Base-by-base conservation (phyloP, 2,888 invertebrate genomes). In the Lutraria lutraria region DNA sequence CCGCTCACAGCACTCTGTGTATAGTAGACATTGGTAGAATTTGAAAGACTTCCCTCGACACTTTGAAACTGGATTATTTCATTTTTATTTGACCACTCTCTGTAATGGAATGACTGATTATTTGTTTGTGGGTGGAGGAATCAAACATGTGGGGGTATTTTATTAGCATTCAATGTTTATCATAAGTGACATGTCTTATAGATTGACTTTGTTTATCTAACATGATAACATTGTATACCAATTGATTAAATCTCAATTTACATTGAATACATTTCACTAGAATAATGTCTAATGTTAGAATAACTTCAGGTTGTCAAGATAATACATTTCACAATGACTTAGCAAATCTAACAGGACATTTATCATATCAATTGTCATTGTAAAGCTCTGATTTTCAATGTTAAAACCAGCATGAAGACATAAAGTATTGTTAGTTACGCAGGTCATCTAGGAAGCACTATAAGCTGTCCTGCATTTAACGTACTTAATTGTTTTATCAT, bases 191-290 rank as follows among this genome's bases (percentile, higher is more conserved):
- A 68, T 25, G 12, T 68, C 63, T 68, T 68, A 68, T 34, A 82
- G 63, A 82, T 60, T 54, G 81, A 56, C 31, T n/a, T 19, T 52
- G 82, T 82, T 60, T 82, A 60, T 19, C 60, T 34, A 29, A 54
- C 31, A 0, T 54, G 82, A 82, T 82, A 82, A 60, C 60, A 12
- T 31, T 82, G 34, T 82, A 34, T 82, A 60, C 54, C n/a, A 21
- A 60, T 60, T 82, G 82, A 82, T 82, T 82, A 82, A 60, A 82
- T 34, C 60, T 16, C n/a, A 31, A 60, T 82, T 82, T 60, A 34
- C 34, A 82, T 31, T 56, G 34, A 82, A n/a, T 54, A 63, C 63
- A 25, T 25, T 68, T 68, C 63, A 68, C 25, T 25, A 68, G n/a
- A 68, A 68, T 68, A 21, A 68, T 68, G 25, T 68, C 63, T 68